These are phyloP conservation scores for Mizuhopecten yessoensis DNA, from an alignment of 1,140 invertebrate genomes.

Conservation along the genomic window DNA sequence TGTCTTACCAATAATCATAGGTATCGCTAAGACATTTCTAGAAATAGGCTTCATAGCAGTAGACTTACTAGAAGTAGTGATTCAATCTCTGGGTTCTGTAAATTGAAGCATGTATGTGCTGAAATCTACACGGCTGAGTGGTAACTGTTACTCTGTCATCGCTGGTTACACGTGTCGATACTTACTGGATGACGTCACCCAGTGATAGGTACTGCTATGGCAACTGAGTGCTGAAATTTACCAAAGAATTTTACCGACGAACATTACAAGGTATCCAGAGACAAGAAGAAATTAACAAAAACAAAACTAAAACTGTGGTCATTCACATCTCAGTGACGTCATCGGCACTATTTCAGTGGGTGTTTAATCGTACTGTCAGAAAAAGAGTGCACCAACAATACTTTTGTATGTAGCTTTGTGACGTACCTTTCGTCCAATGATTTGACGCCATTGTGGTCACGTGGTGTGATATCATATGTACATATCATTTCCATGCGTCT, in stretches of 20 bases:
- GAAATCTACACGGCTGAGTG: background rate
- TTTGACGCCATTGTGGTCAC: slow-evolving; percentile 24
- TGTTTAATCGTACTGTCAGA: background rate
- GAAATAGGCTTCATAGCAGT: background rate
- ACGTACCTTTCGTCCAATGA: slow-evolving; percentile 7
- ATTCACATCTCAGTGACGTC: slow-evolving; percentile 5
- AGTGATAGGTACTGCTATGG: background rate
- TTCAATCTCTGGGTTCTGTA: background rate
- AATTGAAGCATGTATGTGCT: background rate
- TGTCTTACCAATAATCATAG: background rate
- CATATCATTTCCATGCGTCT: slow-evolving; percentile 27
- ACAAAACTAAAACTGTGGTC: background rate
- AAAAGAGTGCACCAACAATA: background rate
- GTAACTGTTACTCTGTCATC: background rate
- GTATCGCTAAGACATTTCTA: background rate
- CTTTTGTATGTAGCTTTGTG: slow-evolving; percentile 19
- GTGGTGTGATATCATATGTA: slow-evolving; percentile 12
- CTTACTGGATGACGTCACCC: background rate
- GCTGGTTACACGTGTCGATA: background rate
- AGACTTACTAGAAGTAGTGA: too few species aligned
- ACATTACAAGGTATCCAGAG: background rate
- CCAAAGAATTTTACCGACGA: background rate
- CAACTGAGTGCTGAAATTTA: background rate
- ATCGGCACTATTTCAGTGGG: background rate
- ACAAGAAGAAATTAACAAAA: background rate